Evolutionary conservation across 1,140 invertebrate species (phyloP).

Genomic region (Scaptodrosophila lebanonensis): DNA sequence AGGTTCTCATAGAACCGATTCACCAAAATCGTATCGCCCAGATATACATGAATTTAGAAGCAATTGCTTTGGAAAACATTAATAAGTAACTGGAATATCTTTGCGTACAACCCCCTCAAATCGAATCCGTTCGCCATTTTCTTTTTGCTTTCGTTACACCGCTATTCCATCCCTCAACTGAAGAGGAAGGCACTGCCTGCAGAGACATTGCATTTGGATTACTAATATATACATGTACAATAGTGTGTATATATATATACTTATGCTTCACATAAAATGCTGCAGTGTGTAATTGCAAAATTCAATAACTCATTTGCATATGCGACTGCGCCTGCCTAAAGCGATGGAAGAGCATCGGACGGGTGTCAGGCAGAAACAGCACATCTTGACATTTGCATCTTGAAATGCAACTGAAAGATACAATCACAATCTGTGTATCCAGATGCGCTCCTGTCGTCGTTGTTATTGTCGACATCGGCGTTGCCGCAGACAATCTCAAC

Average conservation of each 20-base stretch:
- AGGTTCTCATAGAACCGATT: too few relatives aligned
- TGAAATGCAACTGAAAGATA: conserved; percentile 75
- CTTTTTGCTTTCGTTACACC: too few relatives aligned
- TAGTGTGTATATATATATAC: conserved; percentile 3
- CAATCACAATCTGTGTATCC: conserved; percentile 72
- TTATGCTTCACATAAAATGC: conserved; percentile 15
- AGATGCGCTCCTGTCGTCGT: conserved; percentile 51
- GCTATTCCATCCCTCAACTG: too few relatives aligned
- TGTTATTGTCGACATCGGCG: conserved; percentile 33
- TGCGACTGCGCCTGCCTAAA: conserved; percentile 5
- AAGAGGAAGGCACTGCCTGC: too few relatives aligned
- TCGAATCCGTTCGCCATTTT: too few relatives aligned
- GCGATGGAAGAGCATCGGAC: conserved; percentile 11
- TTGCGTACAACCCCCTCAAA: too few relatives aligned
- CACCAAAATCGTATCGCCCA: too few relatives aligned
- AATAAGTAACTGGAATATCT: too few relatives aligned
- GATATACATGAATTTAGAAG: too few relatives aligned
- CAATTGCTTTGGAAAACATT: too few relatives aligned
- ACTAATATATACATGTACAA: too few relatives aligned
- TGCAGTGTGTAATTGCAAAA: conserved; percentile 35
- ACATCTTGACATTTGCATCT: conserved; percentile 68
- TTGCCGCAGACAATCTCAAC: conserved; percentile 10
- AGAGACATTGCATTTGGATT: too few relatives aligned
- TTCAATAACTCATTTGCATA: conserved; percentile 33
- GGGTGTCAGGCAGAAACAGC: conserved; percentile 27